Conservation (phyloP, 2,113 vertebrate genomes). For the Muntiacus muntjak region DNA sequence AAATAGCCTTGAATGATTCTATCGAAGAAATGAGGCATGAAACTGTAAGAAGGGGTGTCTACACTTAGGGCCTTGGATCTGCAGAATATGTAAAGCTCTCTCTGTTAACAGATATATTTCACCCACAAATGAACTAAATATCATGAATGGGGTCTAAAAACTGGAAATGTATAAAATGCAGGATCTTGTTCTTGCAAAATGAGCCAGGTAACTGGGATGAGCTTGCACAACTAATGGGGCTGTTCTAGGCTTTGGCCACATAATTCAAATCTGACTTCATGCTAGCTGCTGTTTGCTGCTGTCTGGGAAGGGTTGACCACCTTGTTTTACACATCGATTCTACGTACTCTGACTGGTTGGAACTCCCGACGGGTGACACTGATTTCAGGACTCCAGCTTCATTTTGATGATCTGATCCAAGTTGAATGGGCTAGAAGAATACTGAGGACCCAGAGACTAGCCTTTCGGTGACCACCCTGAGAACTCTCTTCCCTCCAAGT, state of each 20-base stretch:
- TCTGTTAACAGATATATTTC: neutral
- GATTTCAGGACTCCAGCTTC: neutral
- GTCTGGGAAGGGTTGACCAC: neutral
- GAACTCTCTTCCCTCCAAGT: neutral
- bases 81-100: neutral
- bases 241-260: neutral
- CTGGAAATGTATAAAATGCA: neutral
- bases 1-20: neutral
- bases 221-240: neutral
- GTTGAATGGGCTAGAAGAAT: neutral
- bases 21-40: neutral
- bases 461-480: neutral
- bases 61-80: neutral
- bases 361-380: neutral
- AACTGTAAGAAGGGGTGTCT: neutral
- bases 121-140: neutral
- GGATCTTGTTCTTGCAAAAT: neutral
- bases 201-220: neutral
- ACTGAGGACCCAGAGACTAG: neutral
- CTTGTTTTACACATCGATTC: neutral
- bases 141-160: neutral
- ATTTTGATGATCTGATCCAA: neutral
- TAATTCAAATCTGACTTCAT: neutral
- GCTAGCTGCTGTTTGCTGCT: neutral
- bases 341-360: neutral